Evolutionary conservation across 1,140 invertebrate species (phyloP).

Genomic region (Anagrus nilaparvatae): DNA sequence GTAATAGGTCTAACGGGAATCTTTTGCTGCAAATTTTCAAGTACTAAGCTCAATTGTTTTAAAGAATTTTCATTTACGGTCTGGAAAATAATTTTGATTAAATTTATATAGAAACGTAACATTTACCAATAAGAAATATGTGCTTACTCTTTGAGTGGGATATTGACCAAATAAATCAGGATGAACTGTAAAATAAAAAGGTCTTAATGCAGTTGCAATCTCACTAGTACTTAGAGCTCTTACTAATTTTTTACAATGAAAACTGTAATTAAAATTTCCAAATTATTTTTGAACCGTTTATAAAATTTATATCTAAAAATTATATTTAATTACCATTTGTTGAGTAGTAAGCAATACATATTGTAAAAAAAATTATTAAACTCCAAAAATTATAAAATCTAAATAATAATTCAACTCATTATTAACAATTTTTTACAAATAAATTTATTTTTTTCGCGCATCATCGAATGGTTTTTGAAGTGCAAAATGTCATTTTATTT

Average conservation of each 20-base stretch:
- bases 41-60: slow-evolving; percentile 73
- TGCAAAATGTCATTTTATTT: too few species aligned
- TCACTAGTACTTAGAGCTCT: slow-evolving; percentile 57
- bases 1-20: slow-evolving; percentile 46
- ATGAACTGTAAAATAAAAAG: slow-evolving; percentile 92
- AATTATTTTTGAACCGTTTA: neutral
- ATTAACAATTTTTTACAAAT: too few species aligned
- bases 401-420: too few species aligned
- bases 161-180: slow-evolving; percentile 88
- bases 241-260: slow-evolving; percentile 28
- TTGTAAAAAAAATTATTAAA: too few species aligned
- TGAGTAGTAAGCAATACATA: too few species aligned
- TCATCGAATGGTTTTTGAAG: too few species aligned
- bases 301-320: too few species aligned
- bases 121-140: neutral
- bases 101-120: slow-evolving; percentile 6
- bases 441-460: too few species aligned
- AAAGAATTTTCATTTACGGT: slow-evolving; percentile 84
- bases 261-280: slow-evolving; percentile 21
- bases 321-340: too few species aligned
- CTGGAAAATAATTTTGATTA: slow-evolving; percentile 41
- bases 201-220: slow-evolving; percentile 78
- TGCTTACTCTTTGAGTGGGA: slow-evolving; percentile 70
- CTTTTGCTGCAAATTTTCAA: slow-evolving; percentile 62
- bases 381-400: too few species aligned